phyloP scores from a whole-genome alignment of 2,888 invertebrate species.

The Dryococelus australis region DNA sequence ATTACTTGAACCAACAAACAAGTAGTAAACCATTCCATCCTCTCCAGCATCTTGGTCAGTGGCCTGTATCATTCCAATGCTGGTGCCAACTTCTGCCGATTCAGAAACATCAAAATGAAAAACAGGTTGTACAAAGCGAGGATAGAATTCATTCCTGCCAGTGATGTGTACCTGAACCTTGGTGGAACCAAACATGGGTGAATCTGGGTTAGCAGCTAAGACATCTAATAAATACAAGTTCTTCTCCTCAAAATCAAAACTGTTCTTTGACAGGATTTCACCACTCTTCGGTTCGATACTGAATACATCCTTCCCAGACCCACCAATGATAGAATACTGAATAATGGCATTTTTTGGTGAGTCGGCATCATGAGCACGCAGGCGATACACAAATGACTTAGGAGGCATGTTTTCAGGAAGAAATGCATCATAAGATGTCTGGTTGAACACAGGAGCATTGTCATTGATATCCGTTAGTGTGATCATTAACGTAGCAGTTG shows the following conservation, averaged over 20 bases:
- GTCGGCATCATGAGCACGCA: slow-evolving; percentile 83
- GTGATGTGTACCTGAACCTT: slow-evolving; percentile 78
- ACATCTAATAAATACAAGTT: slow-evolving; percentile 77
- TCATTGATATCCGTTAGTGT: slow-evolving; percentile 93
- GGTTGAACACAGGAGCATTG: slow-evolving; percentile 87
- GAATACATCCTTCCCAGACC: slow-evolving; percentile 77
- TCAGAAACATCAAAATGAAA: slow-evolving; percentile 94
- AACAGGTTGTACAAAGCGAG: slow-evolving; percentile 86
- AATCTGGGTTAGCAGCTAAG: slow-evolving; percentile 86
- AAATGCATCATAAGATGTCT: slow-evolving; percentile 76
- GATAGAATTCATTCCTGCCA: slow-evolving; percentile 89
- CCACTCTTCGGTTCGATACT: slow-evolving; percentile 80
- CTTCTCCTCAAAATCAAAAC: slow-evolving; percentile 89
- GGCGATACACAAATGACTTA: slow-evolving; percentile 76
- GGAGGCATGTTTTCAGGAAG: slow-evolving; percentile 83
- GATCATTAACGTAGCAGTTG: slow-evolving; percentile 83
- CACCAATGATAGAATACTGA: slow-evolving; percentile 81
- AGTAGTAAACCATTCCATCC: slow-evolving; percentile 87
- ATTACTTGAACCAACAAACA: slow-evolving; percentile 93
- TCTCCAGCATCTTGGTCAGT: slow-evolving; percentile 89
- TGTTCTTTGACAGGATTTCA: slow-evolving; percentile 73
- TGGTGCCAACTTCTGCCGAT: slow-evolving; percentile 84
- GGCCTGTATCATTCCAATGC: slow-evolving; percentile 86
- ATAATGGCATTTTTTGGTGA: slow-evolving; percentile 87
- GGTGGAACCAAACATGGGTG: slow-evolving; percentile 78